phyloP scores from a whole-genome alignment of 2,888 invertebrate genomes.

The Tenodera sinensis region DNA sequence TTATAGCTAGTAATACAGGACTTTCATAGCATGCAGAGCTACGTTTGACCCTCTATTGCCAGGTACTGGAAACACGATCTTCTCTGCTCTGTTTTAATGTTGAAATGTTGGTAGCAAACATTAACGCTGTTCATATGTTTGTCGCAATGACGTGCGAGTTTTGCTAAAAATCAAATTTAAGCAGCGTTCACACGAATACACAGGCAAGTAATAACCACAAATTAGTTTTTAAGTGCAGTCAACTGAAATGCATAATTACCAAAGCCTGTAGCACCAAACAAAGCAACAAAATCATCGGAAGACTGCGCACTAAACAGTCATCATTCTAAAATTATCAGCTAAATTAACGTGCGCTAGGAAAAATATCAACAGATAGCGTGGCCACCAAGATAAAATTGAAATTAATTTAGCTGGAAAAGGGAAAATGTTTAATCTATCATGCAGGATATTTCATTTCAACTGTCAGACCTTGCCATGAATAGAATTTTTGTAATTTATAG shows the following conservation, averaged over 20 bases:
- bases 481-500: no score
- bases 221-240: neutral
- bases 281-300: neutral
- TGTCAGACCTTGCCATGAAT: no score
- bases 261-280: neutral
- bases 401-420: neutral
- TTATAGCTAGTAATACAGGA: no score
- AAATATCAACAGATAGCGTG: neutral
- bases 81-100: no score
- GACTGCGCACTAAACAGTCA: neutral
- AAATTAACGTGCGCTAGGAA: neutral
- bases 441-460: no score
- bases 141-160: neutral
- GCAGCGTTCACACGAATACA: neutral
- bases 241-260: neutral
- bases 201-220: neutral
- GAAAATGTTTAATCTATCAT: no score
- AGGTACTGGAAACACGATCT: no score
- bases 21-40: no score
- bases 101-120: no score
- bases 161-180: neutral
- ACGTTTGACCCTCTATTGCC: no score
- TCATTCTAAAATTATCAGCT: neutral
- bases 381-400: neutral
- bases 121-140: neutral